Evolutionary conservation across 2,797 vertebrate genomes (phyloP).

Genomic region (Apogon hyalosoma): DNA sequence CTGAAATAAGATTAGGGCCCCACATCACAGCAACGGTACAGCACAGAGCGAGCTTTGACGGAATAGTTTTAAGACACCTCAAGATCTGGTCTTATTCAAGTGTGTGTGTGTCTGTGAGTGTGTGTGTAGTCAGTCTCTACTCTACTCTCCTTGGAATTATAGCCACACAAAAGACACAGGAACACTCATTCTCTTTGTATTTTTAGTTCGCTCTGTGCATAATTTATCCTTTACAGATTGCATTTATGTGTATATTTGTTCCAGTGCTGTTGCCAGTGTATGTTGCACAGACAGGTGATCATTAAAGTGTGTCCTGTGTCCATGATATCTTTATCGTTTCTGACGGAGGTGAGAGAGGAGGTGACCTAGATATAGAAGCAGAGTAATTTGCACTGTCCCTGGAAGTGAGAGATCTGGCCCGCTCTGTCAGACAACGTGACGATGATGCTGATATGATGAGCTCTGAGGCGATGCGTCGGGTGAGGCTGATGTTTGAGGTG

Average conservation of each 20-base stretch:
- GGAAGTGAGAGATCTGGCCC: slow-evolving; percentile 58
- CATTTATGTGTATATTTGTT: neutral
- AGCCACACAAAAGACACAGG: slow-evolving; percentile 16
- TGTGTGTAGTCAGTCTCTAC: neutral
- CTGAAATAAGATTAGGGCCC: slow-evolving; percentile 65
- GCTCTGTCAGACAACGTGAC: slow-evolving; percentile 42
- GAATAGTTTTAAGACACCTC: slow-evolving; percentile 38
- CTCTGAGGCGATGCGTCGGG: slow-evolving; percentile 4
- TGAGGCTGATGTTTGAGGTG: neutral
- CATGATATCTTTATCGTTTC: slow-evolving; percentile 60
- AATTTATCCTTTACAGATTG: neutral
- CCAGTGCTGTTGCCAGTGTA: slow-evolving; percentile 16
- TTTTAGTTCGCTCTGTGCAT: neutral
- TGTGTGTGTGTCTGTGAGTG: too few species aligned
- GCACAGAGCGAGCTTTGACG: slow-evolving; percentile 64
- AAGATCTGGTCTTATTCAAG: neutral
- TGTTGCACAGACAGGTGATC: slow-evolving; percentile 28
- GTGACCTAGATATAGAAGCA: slow-evolving; percentile 69
- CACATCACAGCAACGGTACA: slow-evolving; percentile 50
- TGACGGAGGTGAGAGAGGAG: slow-evolving; percentile 71
- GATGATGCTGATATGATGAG: slow-evolving; percentile 34
- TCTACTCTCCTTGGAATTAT: slow-evolving; percentile 8
- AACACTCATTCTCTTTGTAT: neutral
- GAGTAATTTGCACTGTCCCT: slow-evolving; percentile 69
- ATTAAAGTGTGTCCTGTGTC: slow-evolving; percentile 57